Percentiles rank a stretch among this genome's conserved stretches.
phyloP scores from a whole-genome alignment of 2,888 invertebrate species.

The Adela reaumurella region DNA sequence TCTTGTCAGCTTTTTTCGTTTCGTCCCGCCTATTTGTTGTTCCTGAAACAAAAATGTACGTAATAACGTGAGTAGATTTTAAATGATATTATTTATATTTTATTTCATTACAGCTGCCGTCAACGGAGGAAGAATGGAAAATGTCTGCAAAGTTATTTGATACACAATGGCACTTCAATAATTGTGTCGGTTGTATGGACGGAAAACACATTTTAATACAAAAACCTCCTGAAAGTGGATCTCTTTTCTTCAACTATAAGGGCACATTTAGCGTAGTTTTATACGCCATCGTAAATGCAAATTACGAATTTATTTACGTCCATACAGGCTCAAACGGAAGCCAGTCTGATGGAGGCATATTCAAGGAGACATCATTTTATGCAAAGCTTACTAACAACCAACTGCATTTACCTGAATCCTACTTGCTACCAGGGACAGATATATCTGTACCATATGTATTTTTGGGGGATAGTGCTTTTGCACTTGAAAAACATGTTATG shows the following conservation, averaged over 20 bases:
- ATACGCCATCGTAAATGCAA: background rate
- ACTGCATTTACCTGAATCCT: background rate
- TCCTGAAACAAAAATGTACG: constrained; percentile 1
- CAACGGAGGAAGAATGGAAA: constrained; percentile 1
- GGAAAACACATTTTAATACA: background rate
- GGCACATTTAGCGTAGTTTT: constrained; percentile 1
- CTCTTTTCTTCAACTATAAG: constrained; percentile 1
- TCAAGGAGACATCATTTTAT: constrained; percentile 1
- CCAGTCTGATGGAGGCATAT: constrained; percentile 1
- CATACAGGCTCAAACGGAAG: constrained; percentile 1
- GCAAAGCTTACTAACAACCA: constrained; percentile 1
- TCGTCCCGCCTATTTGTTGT: background rate
- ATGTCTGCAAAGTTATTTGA: constrained; percentile 1
- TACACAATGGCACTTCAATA: constrained; percentile 1
- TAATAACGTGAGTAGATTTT: background rate
- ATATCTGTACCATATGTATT: background rate
- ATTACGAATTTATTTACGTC: no score
- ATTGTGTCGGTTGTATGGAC: constrained; percentile 1
- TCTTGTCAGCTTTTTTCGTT: constrained; percentile 1
- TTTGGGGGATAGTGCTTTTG: constrained; percentile 1
- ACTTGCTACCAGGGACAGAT: constrained; percentile 1
- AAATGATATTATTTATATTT: background rate
- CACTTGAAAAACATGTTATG: constrained; percentile 1
- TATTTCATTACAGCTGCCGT: constrained; percentile 1
- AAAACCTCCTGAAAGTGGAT: constrained; percentile 1